Percentiles rank a stretch among this genome's conserved stretches.
Evolutionary conservation across 1,140 invertebrate genomes (phyloP).

Genomic region (Drosophila rufa): DNA sequence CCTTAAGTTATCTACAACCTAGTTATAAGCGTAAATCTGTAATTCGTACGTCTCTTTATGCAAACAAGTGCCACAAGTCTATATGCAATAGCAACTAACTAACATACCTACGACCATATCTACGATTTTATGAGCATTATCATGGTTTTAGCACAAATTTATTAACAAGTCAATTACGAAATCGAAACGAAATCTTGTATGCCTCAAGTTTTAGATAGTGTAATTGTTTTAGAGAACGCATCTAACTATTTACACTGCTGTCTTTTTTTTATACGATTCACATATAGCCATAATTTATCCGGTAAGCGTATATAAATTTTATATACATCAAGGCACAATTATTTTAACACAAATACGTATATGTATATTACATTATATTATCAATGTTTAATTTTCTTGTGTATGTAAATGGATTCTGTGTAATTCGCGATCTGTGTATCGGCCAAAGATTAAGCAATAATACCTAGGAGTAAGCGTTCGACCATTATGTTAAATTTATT

Average conservation of each 20-base stretch:
- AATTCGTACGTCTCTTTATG: constrained; percentile 59
- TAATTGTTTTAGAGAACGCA: constrained; percentile 36
- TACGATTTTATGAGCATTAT: constrained; percentile 12
- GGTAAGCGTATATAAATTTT: constrained; percentile 12
- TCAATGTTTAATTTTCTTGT: constrained; percentile 46
- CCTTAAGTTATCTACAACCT: constrained; percentile 10
- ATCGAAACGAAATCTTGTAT: constrained; percentile 29
- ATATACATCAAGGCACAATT: constrained; percentile 24
- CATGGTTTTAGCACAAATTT: constrained; percentile 48
- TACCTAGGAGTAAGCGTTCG: constrained; percentile 64
- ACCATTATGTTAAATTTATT: constrained; percentile 7
- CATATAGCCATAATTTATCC: constrained; percentile 56
- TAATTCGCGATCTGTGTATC: constrained; percentile 76
- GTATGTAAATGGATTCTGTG: constrained; percentile 52
- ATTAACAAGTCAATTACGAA: constrained; percentile 60
- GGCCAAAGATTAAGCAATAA: constrained; percentile 83
- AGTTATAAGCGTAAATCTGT: constrained; percentile 15
- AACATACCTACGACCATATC: constrained; percentile 36
- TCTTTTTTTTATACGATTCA: constrained; percentile 26
- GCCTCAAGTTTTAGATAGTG: constrained; percentile 56
- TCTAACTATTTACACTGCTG: constrained; percentile 51
- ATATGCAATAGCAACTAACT: constrained; percentile 44
- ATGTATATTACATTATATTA: constrained; percentile 24
- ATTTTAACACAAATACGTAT: constrained; percentile 12
- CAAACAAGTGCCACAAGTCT: constrained; percentile 76